Percentiles rank a stretch among this genome's conserved stretches.
phyloP scores from a whole-genome alignment of 1,140 invertebrate species.

The Anastrepha obliqua region DNA sequence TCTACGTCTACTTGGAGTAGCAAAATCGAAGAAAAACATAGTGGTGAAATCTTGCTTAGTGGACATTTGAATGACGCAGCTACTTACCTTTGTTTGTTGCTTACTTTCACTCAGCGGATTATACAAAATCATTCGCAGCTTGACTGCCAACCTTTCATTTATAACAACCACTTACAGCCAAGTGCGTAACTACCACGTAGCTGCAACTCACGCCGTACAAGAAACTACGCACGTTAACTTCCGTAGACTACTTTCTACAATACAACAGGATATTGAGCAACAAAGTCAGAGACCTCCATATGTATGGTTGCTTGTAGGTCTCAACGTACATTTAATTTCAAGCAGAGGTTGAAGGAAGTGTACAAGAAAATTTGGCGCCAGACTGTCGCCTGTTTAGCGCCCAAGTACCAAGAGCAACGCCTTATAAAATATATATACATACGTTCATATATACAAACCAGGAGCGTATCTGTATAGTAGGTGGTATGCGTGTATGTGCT shows the following conservation, averaged over 20 bases:
- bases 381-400: constrained; percentile 22
- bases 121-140: constrained; percentile 8
- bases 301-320: background rate
- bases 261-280: background rate
- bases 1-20: background rate
- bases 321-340: background rate
- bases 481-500: background rate
- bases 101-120: constrained; percentile 20
- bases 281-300: background rate
- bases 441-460: too few relatives aligned
- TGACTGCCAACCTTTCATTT: constrained; percentile 27
- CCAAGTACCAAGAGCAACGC: background rate
- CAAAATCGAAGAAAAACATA: too few relatives aligned
- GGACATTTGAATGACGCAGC: constrained; percentile 15
- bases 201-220: background rate
- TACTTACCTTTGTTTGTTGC: constrained; percentile 18
- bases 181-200: background rate
- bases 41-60: background rate
- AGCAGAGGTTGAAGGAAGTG: constrained; percentile 16
- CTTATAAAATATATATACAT: background rate
- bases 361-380: constrained; percentile 48
- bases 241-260: background rate
- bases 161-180: constrained; percentile 3
- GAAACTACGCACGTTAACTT: background rate
- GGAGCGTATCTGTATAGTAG: background rate